Evolutionary conservation across 1,140 invertebrate species (phyloP), one percentile per base, ranked within the genome.

Genomic region (Drosophila sp.): DNA sequence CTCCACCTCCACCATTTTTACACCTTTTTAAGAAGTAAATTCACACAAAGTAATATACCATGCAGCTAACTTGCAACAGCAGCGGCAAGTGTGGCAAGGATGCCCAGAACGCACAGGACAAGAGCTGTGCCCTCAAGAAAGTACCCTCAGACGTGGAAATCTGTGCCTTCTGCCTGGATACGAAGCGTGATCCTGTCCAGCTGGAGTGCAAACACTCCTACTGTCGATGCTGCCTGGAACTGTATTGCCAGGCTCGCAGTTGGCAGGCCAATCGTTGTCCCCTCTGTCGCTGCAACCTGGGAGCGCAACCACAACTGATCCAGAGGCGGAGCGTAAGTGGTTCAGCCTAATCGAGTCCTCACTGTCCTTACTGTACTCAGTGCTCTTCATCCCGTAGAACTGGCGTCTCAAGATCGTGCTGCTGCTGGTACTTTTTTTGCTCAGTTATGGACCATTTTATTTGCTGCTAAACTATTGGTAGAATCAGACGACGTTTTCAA

Each of bases 401-500:
- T 80, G 81, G 64, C 61, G 50, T 2, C 7, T 80, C 27, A 29
- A 29, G 4, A 45, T 62, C 6, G 16, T 51, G 2, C 18, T 61
- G 59, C 0, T 51, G 25, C 1, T 69, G 2, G 32, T 13, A 0
- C 14, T 81, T 8, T 14, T 70, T 9, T 9, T 58, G 36, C 50
- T 81, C 40, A 86, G 80, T 25, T 14, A 67, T 51, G 80, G 73
- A 0, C 29, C 80, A 9, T 84, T 84, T 32, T 74, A 53, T 38
- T 41, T 84, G 77, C 73, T 80, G 45, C 36, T 84, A 11, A 58
- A 64, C 38, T 86, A 78, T 45, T 86, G 81, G 81, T 86, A 75
- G 46, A 2, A 9, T 11, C 27, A 11, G 7, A 1, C 3, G 7
- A 1, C 29, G 0, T 8, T n/a, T 56, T 29, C n/a, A 13, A 13